Evolutionary conservation across 2,797 vertebrate species (phyloP).

Genomic region (Scarus forsteni): DNA sequence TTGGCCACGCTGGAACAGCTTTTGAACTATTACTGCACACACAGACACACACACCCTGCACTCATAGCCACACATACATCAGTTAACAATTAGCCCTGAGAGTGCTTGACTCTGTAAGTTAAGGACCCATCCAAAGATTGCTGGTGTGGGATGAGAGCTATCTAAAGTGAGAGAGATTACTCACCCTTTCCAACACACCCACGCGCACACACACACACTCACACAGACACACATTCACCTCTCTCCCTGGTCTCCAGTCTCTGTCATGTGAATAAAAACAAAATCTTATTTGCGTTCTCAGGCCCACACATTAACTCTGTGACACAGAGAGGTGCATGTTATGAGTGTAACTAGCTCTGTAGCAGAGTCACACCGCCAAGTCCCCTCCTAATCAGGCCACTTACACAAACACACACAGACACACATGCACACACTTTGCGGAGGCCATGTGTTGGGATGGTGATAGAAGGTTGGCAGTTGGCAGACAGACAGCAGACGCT

Average conservation of each 20-base stretch:
- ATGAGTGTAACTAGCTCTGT: conserved; percentile 71
- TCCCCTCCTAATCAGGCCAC: conserved; percentile 74
- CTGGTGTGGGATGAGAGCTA: conserved; percentile 74
- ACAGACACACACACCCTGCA: conserved; percentile 7
- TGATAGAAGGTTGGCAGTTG: conserved; percentile 85
- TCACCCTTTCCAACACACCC: conserved; percentile 69
- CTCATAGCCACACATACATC: conserved; percentile 50
- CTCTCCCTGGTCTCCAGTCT: conserved; percentile 45
- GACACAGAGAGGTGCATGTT: conserved; percentile 65
- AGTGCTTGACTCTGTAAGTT: conserved; percentile 82
- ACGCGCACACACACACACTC: conserved; percentile 21
- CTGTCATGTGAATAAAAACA: conserved; percentile 65
- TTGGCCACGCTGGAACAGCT: conserved; percentile 15
- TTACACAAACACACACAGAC: conserved; percentile 61
- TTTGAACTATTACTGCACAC: conserved; percentile 12
- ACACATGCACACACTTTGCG: conserved; percentile 60
- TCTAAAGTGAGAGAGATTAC: conserved; percentile 76
- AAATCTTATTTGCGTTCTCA: conserved; percentile 67
- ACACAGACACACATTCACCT: conserved; percentile 35
- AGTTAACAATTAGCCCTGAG: conserved; percentile 80
- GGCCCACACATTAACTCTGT: conserved; percentile 67
- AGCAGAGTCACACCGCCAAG: conserved; percentile 73
- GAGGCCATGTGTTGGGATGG: conserved; percentile 85
- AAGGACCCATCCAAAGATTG: conserved; percentile 78
- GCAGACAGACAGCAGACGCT: conserved; percentile 85